Percentiles rank a stretch among this genome's conserved stretches.
phyloP scores from a whole-genome alignment of 2,113 vertebrate species.

The Cnemophilus loriae region DNA sequence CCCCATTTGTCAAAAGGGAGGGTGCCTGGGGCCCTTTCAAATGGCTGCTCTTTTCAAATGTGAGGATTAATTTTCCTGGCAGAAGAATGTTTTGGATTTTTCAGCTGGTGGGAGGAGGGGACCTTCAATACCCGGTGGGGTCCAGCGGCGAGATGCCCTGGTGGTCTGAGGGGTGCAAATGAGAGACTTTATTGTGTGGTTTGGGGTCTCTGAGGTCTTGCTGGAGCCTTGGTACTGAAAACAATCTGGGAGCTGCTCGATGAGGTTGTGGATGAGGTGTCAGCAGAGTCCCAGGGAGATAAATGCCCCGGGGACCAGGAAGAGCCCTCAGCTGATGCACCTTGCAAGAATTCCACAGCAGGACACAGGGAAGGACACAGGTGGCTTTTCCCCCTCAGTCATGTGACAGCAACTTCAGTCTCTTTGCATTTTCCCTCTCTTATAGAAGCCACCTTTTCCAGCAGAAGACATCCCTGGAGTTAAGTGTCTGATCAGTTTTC shows the following conservation, averaged over 20 bases:
- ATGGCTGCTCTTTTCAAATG: slow-evolving; percentile 43
- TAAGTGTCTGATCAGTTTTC: not conserved
- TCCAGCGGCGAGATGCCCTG: not conserved
- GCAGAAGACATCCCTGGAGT: not conserved
- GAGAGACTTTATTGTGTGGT: not conserved
- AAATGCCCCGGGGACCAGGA: not conserved
- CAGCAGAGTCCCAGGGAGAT: not conserved
- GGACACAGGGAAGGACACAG: not conserved
- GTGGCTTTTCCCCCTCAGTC: not conserved
- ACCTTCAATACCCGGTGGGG: rapidly evolving
- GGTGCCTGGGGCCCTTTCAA: slow-evolving; percentile 12
- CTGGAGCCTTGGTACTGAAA: not conserved
- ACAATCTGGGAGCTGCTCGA: not conserved
- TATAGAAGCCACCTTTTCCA: not conserved
- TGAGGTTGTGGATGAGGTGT: not conserved
- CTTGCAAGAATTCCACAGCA: not conserved
- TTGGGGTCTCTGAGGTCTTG: not conserved
- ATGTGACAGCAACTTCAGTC: not conserved
- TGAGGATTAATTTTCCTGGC: slow-evolving; percentile 47
- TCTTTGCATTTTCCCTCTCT: not conserved
- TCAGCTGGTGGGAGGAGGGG: slow-evolving; percentile 1
- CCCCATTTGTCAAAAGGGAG: not conserved
- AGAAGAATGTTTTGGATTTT: slow-evolving; percentile 37
- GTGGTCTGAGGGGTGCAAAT: not conserved
- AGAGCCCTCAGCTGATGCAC: not conserved